Evolutionary conservation across 2,888 invertebrate genomes (phyloP), one percentile per base, ranked within the genome.

Genomic region (Drosophila falleni): DNA sequence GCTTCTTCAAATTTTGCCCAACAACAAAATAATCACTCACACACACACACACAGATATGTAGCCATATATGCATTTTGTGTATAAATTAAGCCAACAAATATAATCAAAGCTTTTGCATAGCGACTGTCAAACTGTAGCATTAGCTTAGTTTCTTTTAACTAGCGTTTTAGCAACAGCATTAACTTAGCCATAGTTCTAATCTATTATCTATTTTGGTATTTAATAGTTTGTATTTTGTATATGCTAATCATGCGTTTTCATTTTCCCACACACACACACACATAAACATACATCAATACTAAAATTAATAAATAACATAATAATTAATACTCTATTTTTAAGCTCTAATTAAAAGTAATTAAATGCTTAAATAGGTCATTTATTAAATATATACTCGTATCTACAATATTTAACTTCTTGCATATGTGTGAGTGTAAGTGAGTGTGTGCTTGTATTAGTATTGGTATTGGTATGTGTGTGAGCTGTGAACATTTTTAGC

Each of bases 41-140:
- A 33, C 58, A 53, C 37, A 59, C 42, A 60, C 31, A 54, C 31
- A 68, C 49, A 65, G 41, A 60, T 15, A 42, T 46, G 46, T 73
- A 73, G 58, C 50, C 37, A 50, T n/a, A n/a, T n/a, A n/a, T 75
- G 74, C 71, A 78, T 78, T 78, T 72, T 71, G 68, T 68, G 51
- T 66, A 74, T 35, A 61, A 49, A 61, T 56, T 55, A 56, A 46
- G 35, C 19, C 5, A 55, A 29, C 23, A 26, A 37, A 59, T 47
- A 47, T 42, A 55, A 10, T 33, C 16, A 55, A 49, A 23, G 54
- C 55, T 46, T 68, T 16, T 39, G 61, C 61, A 33, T 55, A 50
- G 66, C 13, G 61, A 44, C 54, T 59, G 58, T 60, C 55, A 73
- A 69, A 60, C 65, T 42, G 74, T 74, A 74, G 74, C 64, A 54